Base-by-base conservation (phyloP, 2,888 invertebrate genomes). In the Leptopterna dolabrata region DNA sequence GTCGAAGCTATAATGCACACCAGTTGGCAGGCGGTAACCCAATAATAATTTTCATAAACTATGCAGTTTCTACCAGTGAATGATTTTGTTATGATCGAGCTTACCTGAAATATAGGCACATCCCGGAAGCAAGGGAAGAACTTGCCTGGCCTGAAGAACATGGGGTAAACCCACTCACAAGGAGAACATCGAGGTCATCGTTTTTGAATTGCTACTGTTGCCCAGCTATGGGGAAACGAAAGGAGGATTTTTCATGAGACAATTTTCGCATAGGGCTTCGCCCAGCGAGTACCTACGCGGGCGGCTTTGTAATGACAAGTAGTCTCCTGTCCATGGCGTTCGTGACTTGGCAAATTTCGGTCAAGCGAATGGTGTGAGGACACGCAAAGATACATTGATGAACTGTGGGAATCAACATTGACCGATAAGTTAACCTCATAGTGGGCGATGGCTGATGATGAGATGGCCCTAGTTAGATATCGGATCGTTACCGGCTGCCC, bases 61-160 rank as follows among this genome's bases (percentile, higher is more conserved):
- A n/a, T n/a, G n/a, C n/a, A n/a, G n/a, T n/a, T n/a, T n/a, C n/a
- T n/a, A n/a, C n/a, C n/a, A n/a, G n/a, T n/a, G n/a, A n/a, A n/a
- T n/a, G n/a, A n/a, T n/a, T n/a, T n/a, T n/a, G n/a, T n/a, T n/a
- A n/a, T n/a, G n/a, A n/a, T n/a, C n/a, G n/a, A n/a, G 36, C 55
- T 81, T 70, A 83, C 83, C 83, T 83, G 63, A 24, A 83, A 83
- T 9, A 83, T 36, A 14, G 83, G 83, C 29, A 63, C 43, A 24
- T 55, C 24, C 24, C 83, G 36, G 16, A 83, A 83, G 36, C 83
- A 83, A 4, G 83, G 83, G 43, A 83, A 83, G 24, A 83, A 83
- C 27, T 83, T 83, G 63, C 83, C 83, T 19, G 83, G 83, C 41
- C 83, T 63, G 70, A 83, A 83, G 36, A 83, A 63, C 83, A 83